Conservation (phyloP, 2,888 invertebrate genomes). For the Rhabditoides inermis region DNA sequence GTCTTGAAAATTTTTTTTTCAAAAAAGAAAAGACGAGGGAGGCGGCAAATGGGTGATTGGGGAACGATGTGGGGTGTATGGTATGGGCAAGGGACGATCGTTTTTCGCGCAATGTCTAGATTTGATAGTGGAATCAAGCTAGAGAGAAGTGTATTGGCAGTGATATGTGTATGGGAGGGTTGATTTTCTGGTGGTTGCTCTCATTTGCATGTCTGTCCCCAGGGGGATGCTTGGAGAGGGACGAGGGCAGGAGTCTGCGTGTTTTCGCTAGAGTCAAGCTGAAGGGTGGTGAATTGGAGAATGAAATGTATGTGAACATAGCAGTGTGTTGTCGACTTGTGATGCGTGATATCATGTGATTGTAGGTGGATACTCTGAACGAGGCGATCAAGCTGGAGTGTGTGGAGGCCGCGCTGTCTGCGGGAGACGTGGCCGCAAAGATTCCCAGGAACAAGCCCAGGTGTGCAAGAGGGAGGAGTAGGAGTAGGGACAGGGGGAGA, state of each 20-base stretch:
- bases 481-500: background rate
- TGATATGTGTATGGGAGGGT: background rate
- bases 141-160: no score
- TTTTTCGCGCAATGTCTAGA: no score
- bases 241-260: no score
- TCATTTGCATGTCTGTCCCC: background rate
- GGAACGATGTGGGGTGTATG: background rate
- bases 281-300: no score
- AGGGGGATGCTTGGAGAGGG: background rate
- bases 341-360: no score
- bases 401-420: conserved; percentile 65
- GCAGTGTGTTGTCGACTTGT: no score
- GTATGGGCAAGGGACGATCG: background rate
- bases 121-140: no score
- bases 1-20: no score
- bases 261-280: no score
- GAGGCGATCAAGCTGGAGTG: conserved; percentile 78
- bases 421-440: conserved; percentile 67
- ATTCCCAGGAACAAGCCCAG: conserved; percentile 73
- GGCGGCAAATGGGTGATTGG: background rate
- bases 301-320: no score
- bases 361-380: conserved; percentile 67
- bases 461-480: conserved; percentile 55
- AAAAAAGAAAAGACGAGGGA: no score
- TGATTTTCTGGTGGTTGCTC: background rate